Conservation (phyloP, 1,140 invertebrate genomes). For the Magallana gigas region DNA sequence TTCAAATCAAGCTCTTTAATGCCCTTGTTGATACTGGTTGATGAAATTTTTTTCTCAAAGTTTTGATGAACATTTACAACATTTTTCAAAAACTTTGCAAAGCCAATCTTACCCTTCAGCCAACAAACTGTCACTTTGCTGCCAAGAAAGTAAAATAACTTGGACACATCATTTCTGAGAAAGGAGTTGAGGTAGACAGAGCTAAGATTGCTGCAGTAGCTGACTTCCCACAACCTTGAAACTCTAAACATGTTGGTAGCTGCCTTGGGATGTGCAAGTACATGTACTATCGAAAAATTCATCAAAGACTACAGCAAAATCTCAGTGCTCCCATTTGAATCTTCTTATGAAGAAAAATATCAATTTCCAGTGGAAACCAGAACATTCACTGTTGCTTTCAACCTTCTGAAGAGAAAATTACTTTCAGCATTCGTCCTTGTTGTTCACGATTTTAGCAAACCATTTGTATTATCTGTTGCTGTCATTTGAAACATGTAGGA, state of each 20-base stretch:
- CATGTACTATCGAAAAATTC: constrained; percentile 75
- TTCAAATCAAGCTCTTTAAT: no score
- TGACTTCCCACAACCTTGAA: constrained; percentile 60
- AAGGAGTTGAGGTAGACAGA: constrained; percentile 54
- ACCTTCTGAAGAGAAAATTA: constrained; percentile 61
- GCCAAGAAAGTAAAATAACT: constrained; percentile 55
- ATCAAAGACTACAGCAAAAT: constrained; percentile 72
- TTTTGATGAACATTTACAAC: no score
- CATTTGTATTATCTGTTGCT: constrained; percentile 64
- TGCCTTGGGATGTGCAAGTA: constrained; percentile 79
- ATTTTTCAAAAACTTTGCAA: constrained; percentile 49
- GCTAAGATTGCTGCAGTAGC: neutral
- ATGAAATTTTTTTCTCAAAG: constrained; percentile 58
- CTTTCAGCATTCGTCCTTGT: constrained; percentile 59
- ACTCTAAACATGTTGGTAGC: constrained; percentile 73
- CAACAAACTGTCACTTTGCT: constrained; percentile 53
- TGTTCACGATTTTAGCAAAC: constrained; percentile 58
- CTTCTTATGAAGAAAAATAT: constrained; percentile 46
- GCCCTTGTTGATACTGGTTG: constrained; percentile 2
- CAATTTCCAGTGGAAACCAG: constrained; percentile 50
- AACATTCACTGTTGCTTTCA: constrained; percentile 59
- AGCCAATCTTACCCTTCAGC: constrained; percentile 56
- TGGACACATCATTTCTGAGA: constrained; percentile 57
- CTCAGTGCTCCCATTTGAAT: constrained; percentile 69
- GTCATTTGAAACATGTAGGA: constrained; percentile 46